Evolutionary conservation across 2,888 invertebrate genomes (phyloP).

Genomic region (Chromoteleia sp.): DNA sequence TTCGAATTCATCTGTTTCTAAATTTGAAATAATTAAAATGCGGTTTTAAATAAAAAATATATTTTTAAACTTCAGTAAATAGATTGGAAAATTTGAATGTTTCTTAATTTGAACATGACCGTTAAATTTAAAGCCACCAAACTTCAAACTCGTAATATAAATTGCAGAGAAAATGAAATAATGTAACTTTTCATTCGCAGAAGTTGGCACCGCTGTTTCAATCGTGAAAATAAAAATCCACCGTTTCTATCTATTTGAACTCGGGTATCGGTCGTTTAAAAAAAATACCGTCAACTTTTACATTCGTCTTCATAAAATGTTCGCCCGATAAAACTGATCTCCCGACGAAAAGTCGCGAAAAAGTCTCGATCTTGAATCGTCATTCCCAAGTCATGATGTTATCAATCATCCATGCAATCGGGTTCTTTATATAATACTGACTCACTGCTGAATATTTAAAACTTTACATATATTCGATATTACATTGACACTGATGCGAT

Average conservation of each 20-base stretch:
- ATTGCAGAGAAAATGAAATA: too few relatives aligned
- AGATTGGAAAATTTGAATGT: too few relatives aligned
- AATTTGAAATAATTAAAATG: too few relatives aligned
- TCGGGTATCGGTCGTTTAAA: not conserved
- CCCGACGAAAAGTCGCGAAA: constrained; percentile 9
- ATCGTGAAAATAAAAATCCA: not conserved
- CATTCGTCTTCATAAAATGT: not conserved
- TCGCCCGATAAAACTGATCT: constrained; percentile 14
- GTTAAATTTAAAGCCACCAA: too few relatives aligned
- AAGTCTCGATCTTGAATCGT: constrained; percentile 49
- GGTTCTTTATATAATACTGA: constrained; percentile 38
- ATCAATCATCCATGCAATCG: constrained; percentile 39
- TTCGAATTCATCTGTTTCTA: too few relatives aligned
- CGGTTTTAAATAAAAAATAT: too few relatives aligned
- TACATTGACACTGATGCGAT: constrained; percentile 11
- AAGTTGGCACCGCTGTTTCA: too few relatives aligned
- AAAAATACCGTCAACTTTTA: not conserved
- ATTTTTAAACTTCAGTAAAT: too few relatives aligned
- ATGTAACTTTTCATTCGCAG: too few relatives aligned
- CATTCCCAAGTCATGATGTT: constrained; percentile 53
- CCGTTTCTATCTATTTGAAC: not conserved
- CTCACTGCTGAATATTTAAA: constrained; percentile 27
- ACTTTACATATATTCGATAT: constrained; percentile 13
- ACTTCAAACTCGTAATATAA: too few relatives aligned
- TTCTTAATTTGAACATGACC: too few relatives aligned